Base-by-base conservation (phyloP, 2,797 vertebrate species). In the Gallinago nigripennis region DNA sequence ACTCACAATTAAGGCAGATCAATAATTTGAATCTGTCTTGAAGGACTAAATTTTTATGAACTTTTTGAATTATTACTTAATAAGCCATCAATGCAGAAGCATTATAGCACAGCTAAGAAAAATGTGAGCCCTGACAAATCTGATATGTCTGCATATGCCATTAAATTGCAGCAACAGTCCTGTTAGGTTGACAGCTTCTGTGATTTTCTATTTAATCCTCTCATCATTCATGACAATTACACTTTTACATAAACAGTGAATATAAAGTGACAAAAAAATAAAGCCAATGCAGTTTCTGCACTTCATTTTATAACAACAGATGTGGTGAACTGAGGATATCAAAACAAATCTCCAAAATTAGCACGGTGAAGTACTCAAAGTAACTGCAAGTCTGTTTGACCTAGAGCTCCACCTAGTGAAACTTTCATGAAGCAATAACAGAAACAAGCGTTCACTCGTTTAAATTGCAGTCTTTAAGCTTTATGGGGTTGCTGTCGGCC, bases 381-480 rank as follows among this genome's bases (percentile, higher is more conserved):
- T 37, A 77, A 76, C 80, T 24, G 39, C 7, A 53, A 66, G 25
- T 48, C 69, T 82, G 13, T 95, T 97, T 98, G 92, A 58, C 75
- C 48, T 85, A 95, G 92, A 98, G 96, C 97, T 90, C 97, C 98
- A 97, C 75, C 98, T 98, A 97, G 95, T 90, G 98, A 94, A 91
- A 94, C 30, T 68, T 68, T 5, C 3, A 12, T 30, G 63, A 79
- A 33, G 18, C 63, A 53, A 39, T 41, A 86, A 90, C 31, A 68
- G 25, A 70, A 75, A 18, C 10, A 8, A 5, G 6, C 69, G 9
- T 61, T 39, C 9, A 4, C 9, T 33, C 11, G 8, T 13, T 76
- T 69, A 57, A 84, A 86, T 25, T 15, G 6, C 3, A 11, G 6
- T 63, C 39, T 37, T 66, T 48, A 75, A 58, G 31, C 2, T 69